These are phyloP conservation scores for Channa maculata DNA, from an alignment of 2,113 vertebrate species.

Conservation along the genomic window DNA sequence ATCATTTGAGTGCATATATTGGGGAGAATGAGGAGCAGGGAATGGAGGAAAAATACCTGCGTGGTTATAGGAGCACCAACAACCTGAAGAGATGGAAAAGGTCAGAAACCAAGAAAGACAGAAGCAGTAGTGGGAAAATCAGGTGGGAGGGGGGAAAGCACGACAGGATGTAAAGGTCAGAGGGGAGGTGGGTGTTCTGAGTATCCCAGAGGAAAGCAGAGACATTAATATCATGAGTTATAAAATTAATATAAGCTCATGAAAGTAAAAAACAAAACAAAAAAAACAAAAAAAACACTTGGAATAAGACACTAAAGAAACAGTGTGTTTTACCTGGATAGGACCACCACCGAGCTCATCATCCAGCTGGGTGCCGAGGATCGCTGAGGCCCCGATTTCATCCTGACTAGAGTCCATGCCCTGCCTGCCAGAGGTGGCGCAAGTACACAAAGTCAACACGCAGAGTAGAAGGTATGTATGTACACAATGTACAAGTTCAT, in stretches of 20 bases:
- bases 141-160: constrained; percentile 24
- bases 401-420: constrained; percentile 91
- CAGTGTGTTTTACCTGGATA: constrained; percentile 87
- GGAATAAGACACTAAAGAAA: neutral
- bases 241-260: constrained; percentile 11
- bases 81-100: constrained; percentile 76
- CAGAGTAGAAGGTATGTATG: no score
- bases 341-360: constrained; percentile 93
- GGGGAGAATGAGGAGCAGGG: constrained; percentile 5
- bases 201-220: constrained; percentile 21
- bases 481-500: no score
- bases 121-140: constrained; percentile 38
- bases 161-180: constrained; percentile 49
- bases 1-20: constrained; percentile 24
- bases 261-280: neutral
- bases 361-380: constrained; percentile 91
- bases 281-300: no score
- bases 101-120: constrained; percentile 52
- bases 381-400: constrained; percentile 90
- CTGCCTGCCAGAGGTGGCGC: constrained; percentile 84
- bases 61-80: constrained; percentile 83
- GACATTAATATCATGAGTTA: constrained; percentile 9
- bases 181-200: constrained; percentile 21
- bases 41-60: constrained; percentile 76
- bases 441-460: no score